Evolutionary conservation across 2,113 vertebrate species (phyloP), one percentile per base, ranked within the genome.

Genomic region (Spermophilus dauricus): DNA sequence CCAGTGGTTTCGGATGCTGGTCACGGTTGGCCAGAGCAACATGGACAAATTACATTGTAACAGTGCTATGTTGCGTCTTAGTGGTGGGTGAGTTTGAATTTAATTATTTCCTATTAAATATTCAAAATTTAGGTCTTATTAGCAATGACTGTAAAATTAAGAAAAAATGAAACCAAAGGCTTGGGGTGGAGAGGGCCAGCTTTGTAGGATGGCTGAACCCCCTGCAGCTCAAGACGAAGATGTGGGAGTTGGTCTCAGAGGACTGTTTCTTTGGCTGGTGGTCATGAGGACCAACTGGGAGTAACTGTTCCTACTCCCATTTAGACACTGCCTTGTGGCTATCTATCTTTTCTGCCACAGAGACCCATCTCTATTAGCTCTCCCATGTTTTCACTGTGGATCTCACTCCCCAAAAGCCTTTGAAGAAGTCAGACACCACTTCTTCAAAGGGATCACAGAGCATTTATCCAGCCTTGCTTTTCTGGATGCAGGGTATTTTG

Each of bases 21-120:
- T 12, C 24, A 0, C 0, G 2, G 37, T 4, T 2, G 0, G 39
- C 53, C 5, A 0, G 20, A 63, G 4, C 81, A 28, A 4, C 39
- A 22, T 17, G 37, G 28, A 2, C 32, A 37, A 30, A n/a, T 42
- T 28, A 58, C 32, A 30, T 4, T 1, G 3, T 11, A 6, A 3
- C 17, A 10, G 2, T 0, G 4, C 4, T 48, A 10, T 1, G 32
- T 4, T 63, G 24, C 12, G 1, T 69, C 37, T 24, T 14, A 16
- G n/a, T 30, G 2, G 32, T 37, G 24, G 34, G 4, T 30, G 76
- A 8, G 10, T 58, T 26, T 42, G 53, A 63, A 63, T 16, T 30
- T 14, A 69, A n/a, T 22, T 37, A 61, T 24, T 61, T 70, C 14
- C 32, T 37, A 17, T 67, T 22, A 61, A 48, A 69, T n/a, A 77